These are phyloP conservation scores for Melinaea marsaeus DNA, from an alignment of 2,888 invertebrate species.

Conservation along the genomic window DNA sequence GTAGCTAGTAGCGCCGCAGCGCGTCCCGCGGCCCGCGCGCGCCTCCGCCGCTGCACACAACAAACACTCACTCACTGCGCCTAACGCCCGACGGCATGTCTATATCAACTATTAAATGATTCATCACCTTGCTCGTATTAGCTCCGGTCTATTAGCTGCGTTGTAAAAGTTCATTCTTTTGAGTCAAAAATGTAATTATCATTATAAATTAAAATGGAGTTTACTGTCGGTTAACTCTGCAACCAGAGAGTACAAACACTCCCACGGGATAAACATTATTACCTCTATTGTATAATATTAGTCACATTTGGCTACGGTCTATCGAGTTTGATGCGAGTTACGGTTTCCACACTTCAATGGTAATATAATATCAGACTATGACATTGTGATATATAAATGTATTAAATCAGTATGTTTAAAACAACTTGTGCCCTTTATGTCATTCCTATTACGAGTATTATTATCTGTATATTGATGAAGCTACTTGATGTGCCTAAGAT, in stretches of 20 bases:
- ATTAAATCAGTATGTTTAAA: neutral
- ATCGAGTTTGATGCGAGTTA: too few relatives aligned
- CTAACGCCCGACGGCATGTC: constrained; percentile 5
- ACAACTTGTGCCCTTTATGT: constrained; percentile 2
- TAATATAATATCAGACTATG: too few relatives aligned
- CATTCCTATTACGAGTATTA: neutral
- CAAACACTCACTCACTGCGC: constrained; percentile 36
- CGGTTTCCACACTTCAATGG: too few relatives aligned
- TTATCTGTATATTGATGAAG: neutral
- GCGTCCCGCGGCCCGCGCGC: constrained; percentile 34
- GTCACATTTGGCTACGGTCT: too few relatives aligned
- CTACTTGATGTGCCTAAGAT: constrained; percentile 12
- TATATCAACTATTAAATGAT: constrained; percentile 8
- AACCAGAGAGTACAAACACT: constrained; percentile 22
- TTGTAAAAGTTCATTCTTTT: constrained; percentile 34
- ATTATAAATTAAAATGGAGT: too few relatives aligned
- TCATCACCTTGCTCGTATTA: constrained; percentile 34
- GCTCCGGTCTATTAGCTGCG: constrained; percentile 37
- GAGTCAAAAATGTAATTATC: constrained; percentile 2
- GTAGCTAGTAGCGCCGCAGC: constrained; percentile 22
- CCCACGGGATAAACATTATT: neutral
- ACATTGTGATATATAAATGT: too few relatives aligned
- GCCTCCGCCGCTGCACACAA: constrained; percentile 48
- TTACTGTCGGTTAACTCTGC: neutral
- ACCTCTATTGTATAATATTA: neutral